Evolutionary conservation across 2,797 vertebrate genomes (phyloP).

Genomic region (Sebastes elongatus): DNA sequence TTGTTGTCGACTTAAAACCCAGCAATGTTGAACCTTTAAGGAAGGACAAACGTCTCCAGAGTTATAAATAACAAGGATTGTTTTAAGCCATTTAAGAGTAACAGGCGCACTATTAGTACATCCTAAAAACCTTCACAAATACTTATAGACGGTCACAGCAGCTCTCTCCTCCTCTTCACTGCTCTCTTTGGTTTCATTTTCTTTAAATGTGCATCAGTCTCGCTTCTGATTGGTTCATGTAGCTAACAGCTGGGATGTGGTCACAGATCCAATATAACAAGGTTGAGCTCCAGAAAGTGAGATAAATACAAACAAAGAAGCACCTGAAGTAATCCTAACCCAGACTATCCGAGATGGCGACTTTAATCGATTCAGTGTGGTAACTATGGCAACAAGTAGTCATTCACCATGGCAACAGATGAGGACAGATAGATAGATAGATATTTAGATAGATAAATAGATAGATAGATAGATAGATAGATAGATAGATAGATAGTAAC

Average conservation of each 20-base stretch:
- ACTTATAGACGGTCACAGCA: neutral
- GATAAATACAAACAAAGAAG: neutral
- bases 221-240: constrained; percentile 17
- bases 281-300: rapidly evolving
- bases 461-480: no score
- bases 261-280: no score
- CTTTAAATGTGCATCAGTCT: neutral
- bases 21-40: neutral
- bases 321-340: neutral
- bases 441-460: no score
- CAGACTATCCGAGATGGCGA: neutral
- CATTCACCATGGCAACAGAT: no score
- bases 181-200: neutral
- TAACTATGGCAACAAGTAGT: no score
- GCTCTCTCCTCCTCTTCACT: rapidly evolving
- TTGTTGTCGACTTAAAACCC: neutral
- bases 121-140: neutral
- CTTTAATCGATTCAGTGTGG: neutral
- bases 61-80: neutral
- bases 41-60: neutral
- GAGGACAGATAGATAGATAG: no score
- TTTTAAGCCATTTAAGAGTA: constrained; percentile 31
- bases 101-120: neutral
- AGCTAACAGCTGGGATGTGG: no score
- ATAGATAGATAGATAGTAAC: no score